Conservation (phyloP, 2,113 vertebrate species). For the Pseudolaguvia tuberculata region DNA sequence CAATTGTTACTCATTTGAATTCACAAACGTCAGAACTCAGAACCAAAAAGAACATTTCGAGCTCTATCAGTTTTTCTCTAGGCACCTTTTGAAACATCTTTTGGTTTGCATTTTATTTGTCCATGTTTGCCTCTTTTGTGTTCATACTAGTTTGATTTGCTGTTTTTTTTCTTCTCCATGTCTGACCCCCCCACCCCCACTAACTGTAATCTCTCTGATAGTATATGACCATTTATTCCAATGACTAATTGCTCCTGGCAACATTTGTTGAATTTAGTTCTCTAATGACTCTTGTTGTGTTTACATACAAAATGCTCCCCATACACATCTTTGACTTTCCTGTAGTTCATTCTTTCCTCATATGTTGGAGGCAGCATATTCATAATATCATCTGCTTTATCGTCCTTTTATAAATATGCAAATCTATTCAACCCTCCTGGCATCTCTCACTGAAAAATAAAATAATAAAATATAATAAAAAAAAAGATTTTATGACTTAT, state of each 20-base stretch:
- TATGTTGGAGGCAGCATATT: too few relatives aligned
- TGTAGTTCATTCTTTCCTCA: too few relatives aligned
- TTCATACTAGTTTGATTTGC: slow-evolving; percentile 9
- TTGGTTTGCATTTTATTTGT: not conserved
- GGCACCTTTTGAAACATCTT: not conserved
- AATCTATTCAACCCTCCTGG: too few relatives aligned
- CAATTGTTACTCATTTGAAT: too few relatives aligned
- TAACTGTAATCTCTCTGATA: slow-evolving; percentile 19
- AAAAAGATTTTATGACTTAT: too few relatives aligned
- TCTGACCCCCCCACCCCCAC: too few relatives aligned
- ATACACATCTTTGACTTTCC: slow-evolving; percentile 6
- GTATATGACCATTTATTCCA: not conserved
- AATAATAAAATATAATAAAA: too few relatives aligned
- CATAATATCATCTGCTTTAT: too few relatives aligned
- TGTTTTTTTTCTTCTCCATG: slow-evolving; percentile 7
- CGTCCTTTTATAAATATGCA: too few relatives aligned
- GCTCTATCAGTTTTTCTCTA: not conserved
- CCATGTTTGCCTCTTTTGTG: not conserved
- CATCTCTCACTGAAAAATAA: too few relatives aligned
- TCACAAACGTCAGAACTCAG: too few relatives aligned
- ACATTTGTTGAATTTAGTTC: slow-evolving; percentile 10
- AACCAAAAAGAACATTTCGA: too few relatives aligned
- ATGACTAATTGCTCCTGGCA: not conserved
- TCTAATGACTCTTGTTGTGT: slow-evolving; percentile 14
- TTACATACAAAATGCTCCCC: slow-evolving; percentile 20